phyloP scores from a whole-genome alignment of 2,113 vertebrate species.

The Sminthopsis crassicaudata region DNA sequence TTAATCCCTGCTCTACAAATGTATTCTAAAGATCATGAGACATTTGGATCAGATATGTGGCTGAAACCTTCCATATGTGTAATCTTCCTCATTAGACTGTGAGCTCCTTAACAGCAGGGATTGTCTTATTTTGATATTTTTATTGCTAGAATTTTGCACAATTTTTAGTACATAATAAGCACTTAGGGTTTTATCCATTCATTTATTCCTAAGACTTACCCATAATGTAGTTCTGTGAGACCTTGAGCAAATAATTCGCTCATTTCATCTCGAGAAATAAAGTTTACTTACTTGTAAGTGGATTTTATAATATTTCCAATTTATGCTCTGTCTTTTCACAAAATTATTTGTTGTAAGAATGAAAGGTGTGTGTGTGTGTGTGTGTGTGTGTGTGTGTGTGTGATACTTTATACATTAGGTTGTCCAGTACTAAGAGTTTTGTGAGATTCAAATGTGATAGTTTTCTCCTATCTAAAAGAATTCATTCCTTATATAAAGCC shows the following conservation, averaged over 20 bases:
- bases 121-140: neutral
- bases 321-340: too few relatives aligned
- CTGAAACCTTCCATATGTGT: too few relatives aligned
- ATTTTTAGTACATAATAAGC: neutral
- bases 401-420: neutral
- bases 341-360: too few relatives aligned
- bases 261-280: neutral
- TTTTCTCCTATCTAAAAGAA: neutral
- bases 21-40: too few relatives aligned
- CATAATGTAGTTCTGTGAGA: neutral
- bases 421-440: neutral
- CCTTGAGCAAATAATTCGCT: neutral
- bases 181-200: neutral
- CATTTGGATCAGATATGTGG: too few relatives aligned
- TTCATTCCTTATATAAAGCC: neutral
- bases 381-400: too few relatives aligned
- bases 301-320: neutral
- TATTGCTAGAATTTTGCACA: neutral
- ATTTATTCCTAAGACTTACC: neutral
- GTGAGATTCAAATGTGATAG: neutral
- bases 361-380: too few relatives aligned
- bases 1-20: too few relatives aligned
- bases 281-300: neutral
- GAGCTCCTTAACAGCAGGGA: neutral
- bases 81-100: too few relatives aligned